phyloP scores from a whole-genome alignment of 2,888 invertebrate species.

The Kuschelorhynchus macadamiae region DNA sequence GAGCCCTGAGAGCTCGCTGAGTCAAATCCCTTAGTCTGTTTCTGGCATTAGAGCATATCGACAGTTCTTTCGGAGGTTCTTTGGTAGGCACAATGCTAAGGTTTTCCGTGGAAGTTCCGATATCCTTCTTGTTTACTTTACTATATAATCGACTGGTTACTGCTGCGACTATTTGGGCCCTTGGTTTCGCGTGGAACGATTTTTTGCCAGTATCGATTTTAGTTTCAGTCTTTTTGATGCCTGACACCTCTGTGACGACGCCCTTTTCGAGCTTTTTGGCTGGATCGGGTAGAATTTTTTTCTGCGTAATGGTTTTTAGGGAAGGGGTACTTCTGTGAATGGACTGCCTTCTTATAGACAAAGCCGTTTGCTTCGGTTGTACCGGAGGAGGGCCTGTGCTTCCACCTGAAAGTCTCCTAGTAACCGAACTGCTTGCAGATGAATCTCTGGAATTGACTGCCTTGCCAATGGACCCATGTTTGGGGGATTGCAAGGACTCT shows the following conservation, averaged over 20 bases:
- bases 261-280: constrained; percentile 55
- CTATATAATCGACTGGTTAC: constrained; percentile 79
- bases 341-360: constrained; percentile 56
- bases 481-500: constrained; percentile 57
- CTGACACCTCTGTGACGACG: constrained; percentile 54
- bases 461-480: constrained; percentile 22
- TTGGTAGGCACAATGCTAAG: constrained; percentile 13
- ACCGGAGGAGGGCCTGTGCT: constrained; percentile 61
- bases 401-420: constrained; percentile 37
- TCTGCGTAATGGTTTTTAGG: constrained; percentile 48
- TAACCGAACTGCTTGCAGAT: constrained; percentile 55
- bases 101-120: constrained; percentile 62
- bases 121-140: constrained; percentile 73
- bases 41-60: constrained; percentile 74
- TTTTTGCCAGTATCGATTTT: constrained; percentile 59
- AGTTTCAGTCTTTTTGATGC: constrained; percentile 56
- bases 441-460: constrained; percentile 13
- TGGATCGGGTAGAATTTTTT: constrained; percentile 33
- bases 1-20: constrained; percentile 72
- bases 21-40: constrained; percentile 74
- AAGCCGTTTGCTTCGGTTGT: constrained; percentile 47
- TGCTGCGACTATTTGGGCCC: constrained; percentile 80
- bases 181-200: constrained; percentile 66
- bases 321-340: constrained; percentile 55
- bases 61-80: constrained; percentile 67